Evolutionary conservation across 2,888 invertebrate genomes (phyloP), one percentile per base, ranked within the genome.

Genomic region (Campoplex nolae): DNA sequence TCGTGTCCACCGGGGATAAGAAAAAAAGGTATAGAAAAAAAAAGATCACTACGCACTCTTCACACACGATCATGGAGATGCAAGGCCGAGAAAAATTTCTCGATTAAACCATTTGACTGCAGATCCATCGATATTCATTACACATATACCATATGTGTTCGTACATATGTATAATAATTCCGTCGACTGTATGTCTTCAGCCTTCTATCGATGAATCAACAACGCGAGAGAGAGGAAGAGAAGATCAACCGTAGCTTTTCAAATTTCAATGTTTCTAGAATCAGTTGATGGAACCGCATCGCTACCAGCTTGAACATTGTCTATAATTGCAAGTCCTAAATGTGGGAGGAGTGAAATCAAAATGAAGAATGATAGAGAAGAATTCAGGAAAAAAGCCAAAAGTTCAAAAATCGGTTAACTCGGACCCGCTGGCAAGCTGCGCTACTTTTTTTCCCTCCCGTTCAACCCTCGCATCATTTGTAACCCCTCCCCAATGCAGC

Each of bases 221-320:
- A 18, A 16, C 62, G 45, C 45, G 54, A 38, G 16, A n/a, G 8
- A 7, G 35, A 54, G 16, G 28, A 2, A 6, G 42, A 74, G 32
- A 28, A 45, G 62, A 92, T 90, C 90, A 92, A 90, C 90, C 90
- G 88, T 90, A 89, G 90, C 90, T 93, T 92, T 92, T 92, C 90
- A 91, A 88, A 91, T 90, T 91, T 85, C 86, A 86, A 79, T 82
- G 82, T 87, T 86, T 79, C 62, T 73, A 73, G 77, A 51, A 80
- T 80, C 74, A 80, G 82, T 81, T 80, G 70, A 84, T 77, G 35
- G 51, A 77, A 86, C 84, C 62, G 58, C 54, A 65, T 51, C 73
- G 58, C 58, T 32, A 68, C 73, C 73, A 77, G 82, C 84, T 88
- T 82, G 89, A 88, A 89, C 88, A 89, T 83, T 88, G 84, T 56